Conservation (phyloP, 1,140 invertebrate genomes). For the Hydropsyche tenuis region DNA sequence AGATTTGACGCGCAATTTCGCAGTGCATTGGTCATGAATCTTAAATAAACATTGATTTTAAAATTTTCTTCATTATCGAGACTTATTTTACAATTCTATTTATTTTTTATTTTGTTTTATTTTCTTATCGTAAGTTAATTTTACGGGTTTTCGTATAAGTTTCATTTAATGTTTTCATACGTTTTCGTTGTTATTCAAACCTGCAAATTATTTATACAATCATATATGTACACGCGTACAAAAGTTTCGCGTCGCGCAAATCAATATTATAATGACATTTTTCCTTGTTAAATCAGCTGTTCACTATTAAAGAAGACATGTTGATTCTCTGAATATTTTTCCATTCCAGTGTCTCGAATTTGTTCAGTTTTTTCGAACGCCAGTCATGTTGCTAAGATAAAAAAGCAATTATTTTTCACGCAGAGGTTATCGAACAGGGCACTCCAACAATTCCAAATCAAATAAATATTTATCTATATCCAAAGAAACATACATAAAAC, state of each 20-base stretch:
- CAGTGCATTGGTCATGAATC: too few relatives aligned
- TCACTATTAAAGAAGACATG: background rate
- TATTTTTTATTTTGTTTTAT: background rate
- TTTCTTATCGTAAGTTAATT: background rate
- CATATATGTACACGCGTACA: background rate
- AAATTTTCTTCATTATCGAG: too few relatives aligned
- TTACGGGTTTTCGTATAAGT: background rate
- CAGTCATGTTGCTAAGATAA: background rate
- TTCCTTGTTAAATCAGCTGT: constrained; percentile 19
- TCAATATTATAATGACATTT: constrained; percentile 15
- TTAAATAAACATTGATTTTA: too few relatives aligned
- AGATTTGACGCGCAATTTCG: too few relatives aligned
- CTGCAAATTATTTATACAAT: background rate
- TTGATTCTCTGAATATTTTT: background rate
- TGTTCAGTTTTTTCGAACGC: constrained; percentile 3
- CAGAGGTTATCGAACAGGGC: too few relatives aligned
- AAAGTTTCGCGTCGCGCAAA: background rate
- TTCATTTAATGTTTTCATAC: background rate
- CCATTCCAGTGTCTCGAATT: background rate
- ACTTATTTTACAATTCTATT: too few relatives aligned
- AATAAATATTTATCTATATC: too few relatives aligned
- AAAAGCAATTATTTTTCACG: too few relatives aligned
- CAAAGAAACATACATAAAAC: too few relatives aligned
- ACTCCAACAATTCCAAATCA: too few relatives aligned
- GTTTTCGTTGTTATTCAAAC: background rate